Percentiles rank a stretch among this genome's conserved stretches.
phyloP scores from a whole-genome alignment of 2,888 invertebrate genomes.

The Disparrhopalites patrizii region DNA sequence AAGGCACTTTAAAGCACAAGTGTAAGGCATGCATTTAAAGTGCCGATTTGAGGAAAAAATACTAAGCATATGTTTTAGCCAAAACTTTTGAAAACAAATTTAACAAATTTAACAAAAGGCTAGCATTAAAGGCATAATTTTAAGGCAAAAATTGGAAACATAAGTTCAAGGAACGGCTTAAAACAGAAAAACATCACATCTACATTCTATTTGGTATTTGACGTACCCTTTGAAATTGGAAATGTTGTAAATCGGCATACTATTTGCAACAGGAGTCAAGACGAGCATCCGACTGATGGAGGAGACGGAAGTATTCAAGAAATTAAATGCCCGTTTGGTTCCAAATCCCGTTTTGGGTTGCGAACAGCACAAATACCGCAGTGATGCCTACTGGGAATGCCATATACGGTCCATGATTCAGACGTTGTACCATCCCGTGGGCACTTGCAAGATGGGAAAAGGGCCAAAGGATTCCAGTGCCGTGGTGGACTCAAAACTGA shows the following conservation, averaged over 20 bases:
- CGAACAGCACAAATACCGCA: constrained; percentile 52
- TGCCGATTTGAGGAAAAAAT: too few relatives aligned
- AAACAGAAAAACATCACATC: background rate
- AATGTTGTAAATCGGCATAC: too few relatives aligned
- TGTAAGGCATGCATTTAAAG: too few relatives aligned
- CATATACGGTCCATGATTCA: constrained; percentile 60
- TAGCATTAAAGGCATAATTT: too few relatives aligned
- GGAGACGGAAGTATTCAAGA: background rate
- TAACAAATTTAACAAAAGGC: too few relatives aligned
- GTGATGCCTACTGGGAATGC: constrained; percentile 65
- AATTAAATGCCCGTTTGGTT: background rate
- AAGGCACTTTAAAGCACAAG: too few relatives aligned
- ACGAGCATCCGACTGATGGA: too few relatives aligned
- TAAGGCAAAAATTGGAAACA: too few relatives aligned
- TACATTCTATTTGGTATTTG: background rate
- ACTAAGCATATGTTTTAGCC: too few relatives aligned
- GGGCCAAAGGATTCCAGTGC: constrained; percentile 31
- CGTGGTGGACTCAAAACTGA: constrained; percentile 45
- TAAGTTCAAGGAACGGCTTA: background rate
- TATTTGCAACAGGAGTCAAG: too few relatives aligned
- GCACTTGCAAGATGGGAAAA: constrained; percentile 63
- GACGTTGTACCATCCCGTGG: constrained; percentile 63
- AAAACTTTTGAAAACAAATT: too few relatives aligned
- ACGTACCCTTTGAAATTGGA: too few relatives aligned
- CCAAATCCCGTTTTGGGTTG: constrained; percentile 39